phyloP scores from a whole-genome alignment of 2,113 vertebrate species.

The Aphelocoma coerulescens region DNA sequence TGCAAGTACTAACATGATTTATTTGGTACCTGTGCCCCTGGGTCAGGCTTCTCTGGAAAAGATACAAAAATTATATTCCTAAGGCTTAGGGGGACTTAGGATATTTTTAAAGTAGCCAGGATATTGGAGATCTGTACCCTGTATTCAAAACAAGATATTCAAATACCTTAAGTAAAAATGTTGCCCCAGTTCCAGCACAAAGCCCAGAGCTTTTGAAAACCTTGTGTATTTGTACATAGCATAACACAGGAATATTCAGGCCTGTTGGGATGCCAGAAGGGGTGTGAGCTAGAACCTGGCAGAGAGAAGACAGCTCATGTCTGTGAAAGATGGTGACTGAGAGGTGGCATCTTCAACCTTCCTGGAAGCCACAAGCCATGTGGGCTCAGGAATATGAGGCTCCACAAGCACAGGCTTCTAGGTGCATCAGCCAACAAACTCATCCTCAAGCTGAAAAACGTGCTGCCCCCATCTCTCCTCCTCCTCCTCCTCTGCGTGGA shows the following conservation, averaged over 20 bases:
- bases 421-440: not conserved
- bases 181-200: not conserved
- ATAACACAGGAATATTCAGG: not conserved
- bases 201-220: not conserved
- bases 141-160: not conserved
- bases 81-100: not conserved
- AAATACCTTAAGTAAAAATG: not conserved
- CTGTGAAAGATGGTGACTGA: not conserved
- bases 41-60: not conserved
- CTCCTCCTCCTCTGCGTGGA: accelerated
- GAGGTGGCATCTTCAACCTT: not conserved
- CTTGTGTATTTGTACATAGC: not conserved
- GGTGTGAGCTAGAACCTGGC: not conserved
- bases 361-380: accelerated
- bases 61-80: not conserved
- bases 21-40: not conserved
- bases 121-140: not conserved
- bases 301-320: not conserved
- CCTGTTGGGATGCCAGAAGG: not conserved
- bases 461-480: not conserved
- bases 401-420: not conserved
- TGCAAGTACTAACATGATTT: not conserved
- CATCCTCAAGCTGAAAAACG: not conserved
- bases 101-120: not conserved
- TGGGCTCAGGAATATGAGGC: not conserved